Evolutionary conservation across 1,140 invertebrate species (phyloP).

Genomic region (Drosophila bipectinata): DNA sequence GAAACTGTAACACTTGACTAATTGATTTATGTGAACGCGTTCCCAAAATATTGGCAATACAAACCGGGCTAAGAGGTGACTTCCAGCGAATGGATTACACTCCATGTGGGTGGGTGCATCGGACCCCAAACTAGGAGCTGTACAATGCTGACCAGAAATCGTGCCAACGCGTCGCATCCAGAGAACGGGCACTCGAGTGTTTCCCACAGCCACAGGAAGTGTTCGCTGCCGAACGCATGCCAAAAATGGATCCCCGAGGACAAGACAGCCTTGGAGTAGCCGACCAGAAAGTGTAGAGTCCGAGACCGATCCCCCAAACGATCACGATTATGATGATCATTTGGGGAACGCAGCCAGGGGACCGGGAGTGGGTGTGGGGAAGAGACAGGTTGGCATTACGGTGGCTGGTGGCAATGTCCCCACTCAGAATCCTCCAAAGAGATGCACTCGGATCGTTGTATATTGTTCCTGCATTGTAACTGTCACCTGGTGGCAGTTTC

Average conservation of each 20-base stretch:
- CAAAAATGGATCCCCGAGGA: slow-evolving; percentile 76
- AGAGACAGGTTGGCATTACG: slow-evolving; percentile 19
- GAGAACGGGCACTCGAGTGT: slow-evolving; percentile 64
- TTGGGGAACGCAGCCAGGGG: slow-evolving; percentile 28
- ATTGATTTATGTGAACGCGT: slow-evolving; percentile 70
- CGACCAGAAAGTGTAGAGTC: slow-evolving; percentile 9
- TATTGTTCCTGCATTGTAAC: slow-evolving; percentile 80
- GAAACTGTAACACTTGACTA: slow-evolving; percentile 66
- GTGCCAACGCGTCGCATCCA: slow-evolving; percentile 43
- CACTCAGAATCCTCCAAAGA: slow-evolving; percentile 24
- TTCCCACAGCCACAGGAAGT: slow-evolving; percentile 80
- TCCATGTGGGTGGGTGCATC: slow-evolving; percentile 48
- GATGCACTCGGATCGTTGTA: slow-evolving; percentile 56
- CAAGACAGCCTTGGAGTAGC: slow-evolving; percentile 53
- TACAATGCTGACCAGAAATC: slow-evolving; percentile 10
- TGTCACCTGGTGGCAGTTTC: slow-evolving; percentile 76
- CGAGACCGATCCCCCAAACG: slow-evolving; percentile 36
- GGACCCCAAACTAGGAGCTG: background rate
- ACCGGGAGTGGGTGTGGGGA: slow-evolving; percentile 6
- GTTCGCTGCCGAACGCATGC: slow-evolving; percentile 76
- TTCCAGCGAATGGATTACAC: slow-evolving; percentile 17
- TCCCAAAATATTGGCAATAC: slow-evolving; percentile 48
- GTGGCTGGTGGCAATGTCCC: slow-evolving; percentile 56
- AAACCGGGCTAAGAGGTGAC: slow-evolving; percentile 33
- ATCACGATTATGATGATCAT: slow-evolving; percentile 80